phyloP scores from a whole-genome alignment of 1,140 invertebrate species.

The Paracyclopina nana region DNA sequence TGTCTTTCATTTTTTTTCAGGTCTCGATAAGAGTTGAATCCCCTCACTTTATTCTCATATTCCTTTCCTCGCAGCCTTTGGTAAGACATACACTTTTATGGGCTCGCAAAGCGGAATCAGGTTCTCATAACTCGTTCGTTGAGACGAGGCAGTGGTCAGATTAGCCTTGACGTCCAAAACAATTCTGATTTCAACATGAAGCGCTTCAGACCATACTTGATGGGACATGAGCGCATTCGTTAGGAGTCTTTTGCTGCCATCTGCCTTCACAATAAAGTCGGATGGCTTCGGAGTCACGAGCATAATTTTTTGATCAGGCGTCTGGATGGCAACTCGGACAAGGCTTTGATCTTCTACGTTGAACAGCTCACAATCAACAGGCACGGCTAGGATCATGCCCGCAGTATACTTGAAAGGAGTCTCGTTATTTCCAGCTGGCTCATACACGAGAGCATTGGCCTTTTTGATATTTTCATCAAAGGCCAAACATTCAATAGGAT shows the following conservation, averaged over 20 bases:
- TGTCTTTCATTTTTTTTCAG: too few relatives aligned
- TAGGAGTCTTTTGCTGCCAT: slow-evolving; percentile 2
- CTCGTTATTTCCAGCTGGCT: slow-evolving; percentile 61
- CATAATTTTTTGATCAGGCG: slow-evolving; percentile 6
- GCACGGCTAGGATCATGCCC: slow-evolving; percentile 63
- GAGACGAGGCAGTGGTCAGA: neutral
- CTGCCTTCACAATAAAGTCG: neutral
- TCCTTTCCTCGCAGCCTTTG: slow-evolving; percentile 6
- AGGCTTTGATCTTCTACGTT: neutral
- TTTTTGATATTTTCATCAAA: slow-evolving; percentile 38
- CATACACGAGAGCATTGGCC: slow-evolving; percentile 56
- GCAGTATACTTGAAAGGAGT: slow-evolving; percentile 78
- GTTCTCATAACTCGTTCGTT: neutral
- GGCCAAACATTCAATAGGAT: slow-evolving; percentile 29
- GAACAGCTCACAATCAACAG: slow-evolving; percentile 6
- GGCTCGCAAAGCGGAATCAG: slow-evolving; percentile 2
- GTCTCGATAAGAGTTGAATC: too few relatives aligned
- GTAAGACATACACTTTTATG: slow-evolving; percentile 10
- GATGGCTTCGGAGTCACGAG: neutral
- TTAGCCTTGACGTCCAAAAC: slow-evolving; percentile 1
- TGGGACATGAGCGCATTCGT: slow-evolving; percentile 7
- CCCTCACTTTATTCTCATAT: slow-evolving; percentile 8
- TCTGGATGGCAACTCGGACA: slow-evolving; percentile 1
- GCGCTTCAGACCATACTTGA: slow-evolving; percentile 13
- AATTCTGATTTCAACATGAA: slow-evolving; percentile 4